A percentile compares a stretch with the other conserved stretches of the same genome.
These are phyloP conservation scores for Campoplex capitator DNA, from an alignment of 2,888 invertebrate species.

Conservation along the genomic window DNA sequence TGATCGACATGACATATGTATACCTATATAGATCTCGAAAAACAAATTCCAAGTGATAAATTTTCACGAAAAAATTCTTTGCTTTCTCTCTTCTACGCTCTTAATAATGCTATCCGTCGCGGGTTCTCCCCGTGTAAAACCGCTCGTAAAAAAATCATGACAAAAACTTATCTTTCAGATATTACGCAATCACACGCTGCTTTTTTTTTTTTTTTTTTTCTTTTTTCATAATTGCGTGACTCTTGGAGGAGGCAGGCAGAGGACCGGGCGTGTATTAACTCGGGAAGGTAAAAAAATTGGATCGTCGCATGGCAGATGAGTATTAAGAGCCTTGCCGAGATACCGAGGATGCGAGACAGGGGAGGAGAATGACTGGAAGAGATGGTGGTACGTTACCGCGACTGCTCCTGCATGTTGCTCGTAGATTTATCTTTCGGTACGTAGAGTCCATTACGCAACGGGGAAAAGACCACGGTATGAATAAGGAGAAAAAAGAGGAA, in stretches of 20 bases:
- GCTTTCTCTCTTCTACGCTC: background rate
- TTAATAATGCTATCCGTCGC: background rate
- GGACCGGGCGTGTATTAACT: constrained; percentile 18
- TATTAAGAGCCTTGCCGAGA: constrained; percentile 29
- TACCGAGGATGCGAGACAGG: background rate
- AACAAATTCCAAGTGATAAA: background rate
- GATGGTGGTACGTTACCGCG: constrained; percentile 13
- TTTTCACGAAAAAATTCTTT: background rate
- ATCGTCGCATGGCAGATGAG: constrained; percentile 56
- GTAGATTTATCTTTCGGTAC: constrained; percentile 60
- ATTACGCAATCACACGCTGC: background rate
- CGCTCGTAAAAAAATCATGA: background rate
- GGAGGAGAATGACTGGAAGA: background rate
- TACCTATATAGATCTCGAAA: background rate
- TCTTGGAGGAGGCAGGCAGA: background rate
- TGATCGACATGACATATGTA: too few species aligned
- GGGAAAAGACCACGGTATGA: constrained; percentile 33
- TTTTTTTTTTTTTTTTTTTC: background rate
- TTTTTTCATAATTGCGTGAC: constrained; percentile 27
- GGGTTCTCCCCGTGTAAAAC: background rate
- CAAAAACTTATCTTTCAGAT: constrained; percentile 4
- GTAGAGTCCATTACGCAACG: constrained; percentile 53
- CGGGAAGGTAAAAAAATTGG: constrained; percentile 40
- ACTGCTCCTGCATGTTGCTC: constrained; percentile 37
- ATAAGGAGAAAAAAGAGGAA: background rate